These are phyloP conservation scores for Cantharis lateralis DNA, from an alignment of 2,888 invertebrate species.

Conservation along the genomic window DNA sequence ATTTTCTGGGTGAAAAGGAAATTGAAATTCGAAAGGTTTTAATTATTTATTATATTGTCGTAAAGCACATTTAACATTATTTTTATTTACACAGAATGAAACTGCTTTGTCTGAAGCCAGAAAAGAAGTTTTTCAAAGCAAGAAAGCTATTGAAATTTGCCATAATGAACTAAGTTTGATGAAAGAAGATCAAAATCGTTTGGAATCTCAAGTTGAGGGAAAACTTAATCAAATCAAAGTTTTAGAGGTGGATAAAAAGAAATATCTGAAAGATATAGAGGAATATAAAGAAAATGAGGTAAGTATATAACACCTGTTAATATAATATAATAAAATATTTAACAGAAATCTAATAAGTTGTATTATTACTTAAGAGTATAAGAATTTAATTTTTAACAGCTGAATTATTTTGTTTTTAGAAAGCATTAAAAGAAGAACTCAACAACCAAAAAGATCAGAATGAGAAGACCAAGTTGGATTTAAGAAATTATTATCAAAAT, in stretches of 20 bases:
- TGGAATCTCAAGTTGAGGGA: conserved; percentile 42
- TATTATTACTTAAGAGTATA: background rate
- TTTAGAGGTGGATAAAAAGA: conserved; percentile 49
- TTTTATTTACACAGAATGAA: conserved; percentile 46
- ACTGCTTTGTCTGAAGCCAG: conserved; percentile 45
- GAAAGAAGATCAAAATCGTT: conserved; percentile 43
- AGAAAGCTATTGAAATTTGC: conserved; percentile 60
- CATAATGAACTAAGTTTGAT: conserved; percentile 52
- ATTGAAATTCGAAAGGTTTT: conserved; percentile 51
- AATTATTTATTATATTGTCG: conserved; percentile 42
- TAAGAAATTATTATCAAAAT: conserved; percentile 77
- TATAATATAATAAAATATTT: background rate
- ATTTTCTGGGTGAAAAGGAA: background rate
- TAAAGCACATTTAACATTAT: conserved; percentile 11
- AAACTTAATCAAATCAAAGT: conserved; percentile 38
- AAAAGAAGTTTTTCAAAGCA: conserved; percentile 51
- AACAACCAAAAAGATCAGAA: conserved; percentile 58
- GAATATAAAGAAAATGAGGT: conserved; percentile 50
- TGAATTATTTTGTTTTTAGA: conserved; percentile 48
- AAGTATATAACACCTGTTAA: conserved; percentile 1
- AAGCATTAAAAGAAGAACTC: conserved; percentile 54
- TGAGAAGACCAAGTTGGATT: conserved; percentile 68
- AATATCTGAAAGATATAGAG: conserved; percentile 47
- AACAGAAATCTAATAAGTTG: background rate
- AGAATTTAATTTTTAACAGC: background rate